Evolutionary conservation across 2,888 invertebrate species (phyloP).

Genomic region (Zeuzera pyrina): DNA sequence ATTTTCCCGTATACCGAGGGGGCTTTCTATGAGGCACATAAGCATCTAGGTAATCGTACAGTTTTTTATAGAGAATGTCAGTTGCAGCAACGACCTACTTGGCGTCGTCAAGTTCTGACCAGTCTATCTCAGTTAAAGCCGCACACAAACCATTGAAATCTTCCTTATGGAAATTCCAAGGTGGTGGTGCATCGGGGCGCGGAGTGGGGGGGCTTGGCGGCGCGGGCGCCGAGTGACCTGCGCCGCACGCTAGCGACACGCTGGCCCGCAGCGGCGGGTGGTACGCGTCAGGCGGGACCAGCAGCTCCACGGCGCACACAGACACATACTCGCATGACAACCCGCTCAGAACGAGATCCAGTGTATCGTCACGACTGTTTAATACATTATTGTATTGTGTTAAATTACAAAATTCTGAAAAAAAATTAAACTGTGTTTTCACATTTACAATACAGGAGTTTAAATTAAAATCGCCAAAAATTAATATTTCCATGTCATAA

Average conservation of each 20-base stretch:
- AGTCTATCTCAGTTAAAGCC: not conserved
- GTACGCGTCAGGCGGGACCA: slow-evolving; percentile 1
- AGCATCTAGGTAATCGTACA: not conserved
- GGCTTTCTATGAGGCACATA: not conserved
- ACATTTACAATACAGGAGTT: not conserved
- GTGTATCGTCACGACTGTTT: not conserved
- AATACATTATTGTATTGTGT: not conserved
- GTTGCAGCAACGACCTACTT: not conserved
- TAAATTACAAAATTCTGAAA: slow-evolving; percentile 1
- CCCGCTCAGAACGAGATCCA: slow-evolving; percentile 1
- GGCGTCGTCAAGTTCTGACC: not conserved
- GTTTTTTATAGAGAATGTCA: not conserved
- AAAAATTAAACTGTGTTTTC: not conserved
- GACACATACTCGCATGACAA: not conserved
- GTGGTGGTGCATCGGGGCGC: not conserved
- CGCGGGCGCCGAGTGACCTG: too few species aligned
- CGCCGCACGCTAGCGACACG: too few species aligned
- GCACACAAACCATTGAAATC: not conserved
- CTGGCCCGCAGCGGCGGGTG: not conserved
- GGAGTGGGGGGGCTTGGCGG: too few species aligned
- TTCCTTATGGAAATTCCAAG: not conserved
- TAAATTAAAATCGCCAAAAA: slow-evolving; percentile 1
- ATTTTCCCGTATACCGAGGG: too few species aligned
- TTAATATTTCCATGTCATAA: not conserved
- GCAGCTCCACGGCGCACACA: not conserved